Evolutionary conservation across 2,113 vertebrate genomes (phyloP), one percentile per base, ranked within the genome.

Genomic region (Channa argus): DNA sequence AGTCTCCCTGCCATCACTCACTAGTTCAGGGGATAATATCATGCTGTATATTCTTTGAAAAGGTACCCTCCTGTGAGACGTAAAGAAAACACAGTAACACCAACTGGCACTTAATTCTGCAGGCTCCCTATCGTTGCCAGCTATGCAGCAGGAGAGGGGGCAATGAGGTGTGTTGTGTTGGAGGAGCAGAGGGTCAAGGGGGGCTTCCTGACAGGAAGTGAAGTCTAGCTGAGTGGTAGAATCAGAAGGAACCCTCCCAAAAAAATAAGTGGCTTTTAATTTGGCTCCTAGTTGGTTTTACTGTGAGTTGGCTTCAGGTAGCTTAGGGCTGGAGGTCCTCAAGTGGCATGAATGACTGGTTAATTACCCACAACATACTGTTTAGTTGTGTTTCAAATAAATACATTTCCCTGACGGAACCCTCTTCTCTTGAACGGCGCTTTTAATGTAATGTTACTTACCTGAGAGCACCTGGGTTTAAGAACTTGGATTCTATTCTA

Each of bases 21-120:
- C 11, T 89, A 89, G 90, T 88, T 95, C 90, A 81, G 92, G 92
- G 95, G 94, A 95, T 95, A 94, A 91, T 90, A 92, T 94, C 94
- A 93, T 8, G 92, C 94, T 95, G 95, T 75, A 92, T 87, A 91
- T 95, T 94, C 96, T 96, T 96, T 96, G 95, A 96, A 96, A 85
- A 93, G 87, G 88, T 93, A 94, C 92, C 94, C 95, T 96, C 96
- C 94, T 86, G 93, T 89, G 97, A 96, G 95, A 95, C 87, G 91
- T 93, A 95, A 95, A 94, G 90, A 96, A 97, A 98, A 97, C 96
- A 98, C 93, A 92, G 92, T 94, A 97, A 96, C 95, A 97, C 96
- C 97, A 97, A 97, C 96, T 96, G 96, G 94, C 95, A 97, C 97
- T 98, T 97, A 97, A 96, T 96, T 95, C 95, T 94, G 89, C 80